Percentiles rank a stretch among this genome's conserved stretches.
These are phyloP conservation scores for Pogonognathellus flavescens DNA, from an alignment of 1,140 invertebrate genomes.

Conservation along the genomic window DNA sequence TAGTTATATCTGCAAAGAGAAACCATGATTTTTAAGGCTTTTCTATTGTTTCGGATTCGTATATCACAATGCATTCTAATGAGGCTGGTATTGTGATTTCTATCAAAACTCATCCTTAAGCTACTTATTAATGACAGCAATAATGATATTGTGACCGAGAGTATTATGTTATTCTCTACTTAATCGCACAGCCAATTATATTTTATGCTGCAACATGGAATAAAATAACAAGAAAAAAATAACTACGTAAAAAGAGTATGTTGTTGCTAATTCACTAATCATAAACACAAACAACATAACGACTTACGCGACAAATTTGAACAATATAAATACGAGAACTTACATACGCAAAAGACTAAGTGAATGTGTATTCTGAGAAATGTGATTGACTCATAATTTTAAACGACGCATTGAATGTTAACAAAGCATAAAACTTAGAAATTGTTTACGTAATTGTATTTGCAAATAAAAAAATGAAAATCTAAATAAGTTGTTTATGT, in stretches of 20 bases:
- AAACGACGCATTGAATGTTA: not conserved
- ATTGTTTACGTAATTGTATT: not conserved
- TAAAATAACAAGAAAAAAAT: not conserved
- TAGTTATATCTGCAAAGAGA: too few relatives aligned
- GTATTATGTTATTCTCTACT: too few relatives aligned
- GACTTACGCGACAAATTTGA: not conserved
- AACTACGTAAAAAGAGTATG: not conserved
- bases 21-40: too few relatives aligned
- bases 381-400: not conserved
- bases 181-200: too few relatives aligned
- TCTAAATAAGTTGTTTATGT: constrained; percentile 12
- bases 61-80: too few relatives aligned
- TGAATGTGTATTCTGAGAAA: not conserved
- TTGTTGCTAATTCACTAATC: not conserved
- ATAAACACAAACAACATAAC: constrained; percentile 15
- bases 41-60: too few relatives aligned
- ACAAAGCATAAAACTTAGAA: not conserved
- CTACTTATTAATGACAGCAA: too few relatives aligned
- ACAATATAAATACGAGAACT: not conserved
- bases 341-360: not conserved
- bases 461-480: not conserved
- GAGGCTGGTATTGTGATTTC: too few relatives aligned
- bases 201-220: not conserved
- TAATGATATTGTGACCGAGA: too few relatives aligned
- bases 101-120: too few relatives aligned